Base-by-base conservation (phyloP, 2,888 invertebrate genomes). In the Lochmaea capreae region DNA sequence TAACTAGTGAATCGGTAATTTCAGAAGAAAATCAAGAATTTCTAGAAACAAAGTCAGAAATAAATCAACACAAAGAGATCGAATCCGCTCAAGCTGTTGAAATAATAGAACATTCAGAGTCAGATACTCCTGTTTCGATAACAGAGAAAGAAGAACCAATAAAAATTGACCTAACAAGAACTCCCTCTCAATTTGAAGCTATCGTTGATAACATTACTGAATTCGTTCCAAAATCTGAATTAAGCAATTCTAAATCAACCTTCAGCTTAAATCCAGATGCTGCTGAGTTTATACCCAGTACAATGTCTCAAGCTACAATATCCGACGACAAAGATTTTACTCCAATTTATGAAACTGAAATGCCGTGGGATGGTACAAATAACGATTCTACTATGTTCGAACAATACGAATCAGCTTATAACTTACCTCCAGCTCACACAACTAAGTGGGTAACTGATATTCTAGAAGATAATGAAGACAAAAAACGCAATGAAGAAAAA, bases 191-290 rank as follows among this genome's bases (percentile, higher is more conserved):
- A 73, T 81, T 85, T 71, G 87, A 86, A 77, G 84, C 84, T 65
- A 85, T 85, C 49, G 78, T 86, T 5, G 82, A 81, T 42, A 83
- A 79, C 57, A 84, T 82, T 4, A 81, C 83, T 1, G 86, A 87
- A 79, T 85, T 85, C 74, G 78, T 86, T 16, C 85, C 85, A 14
- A 85, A 84, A 81, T 77, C 79, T 11, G 81, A 81, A 67, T 68
- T 75, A 33, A 46, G 66, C 4, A 84, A 82, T 81, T 79, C 39
- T 22, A 42, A 16, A 42, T 63, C 62, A 18, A 18, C 39, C 9
- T 63, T 79, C n/a, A 82, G 83, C 54, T 76, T 87, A 65, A 87
- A 87, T 81, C 87, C 85, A 1, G 83, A 87, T 68, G 87, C 87
- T 2, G 84, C 85, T 58, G 86, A 86, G 80, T 87, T 87, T 75